These are phyloP conservation scores for Fratercula arctica DNA, from an alignment of 2,797 vertebrate genomes.

Conservation along the genomic window DNA sequence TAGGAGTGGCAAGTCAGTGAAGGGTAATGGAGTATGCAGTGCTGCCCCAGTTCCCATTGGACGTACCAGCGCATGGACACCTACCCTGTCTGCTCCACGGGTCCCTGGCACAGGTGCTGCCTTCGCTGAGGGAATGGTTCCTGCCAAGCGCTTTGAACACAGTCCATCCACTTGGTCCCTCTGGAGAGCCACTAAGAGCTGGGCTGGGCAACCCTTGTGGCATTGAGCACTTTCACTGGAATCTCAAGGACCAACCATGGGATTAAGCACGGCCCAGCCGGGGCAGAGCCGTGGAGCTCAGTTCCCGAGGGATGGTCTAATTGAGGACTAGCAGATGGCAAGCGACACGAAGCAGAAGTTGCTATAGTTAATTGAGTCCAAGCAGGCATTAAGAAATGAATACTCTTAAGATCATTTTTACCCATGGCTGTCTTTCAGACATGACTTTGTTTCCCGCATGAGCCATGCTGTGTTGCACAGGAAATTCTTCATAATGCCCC, in stretches of 20 bases:
- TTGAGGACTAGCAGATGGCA: constrained; percentile 14
- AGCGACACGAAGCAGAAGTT: neutral
- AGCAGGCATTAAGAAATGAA: neutral
- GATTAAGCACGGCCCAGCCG: neutral
- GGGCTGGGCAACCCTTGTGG: neutral
- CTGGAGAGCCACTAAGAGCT: neutral
- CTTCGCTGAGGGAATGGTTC: neutral
- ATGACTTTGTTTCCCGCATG: neutral
- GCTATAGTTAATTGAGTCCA: neutral
- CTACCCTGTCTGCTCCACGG: neutral
- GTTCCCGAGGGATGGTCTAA: neutral
- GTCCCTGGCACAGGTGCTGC: neutral
- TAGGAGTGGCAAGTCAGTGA: neutral
- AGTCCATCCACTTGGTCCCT: neutral
- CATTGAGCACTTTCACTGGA: accelerated
- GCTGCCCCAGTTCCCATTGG: neutral
- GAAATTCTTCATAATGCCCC: neutral
- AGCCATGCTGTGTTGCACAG: neutral
- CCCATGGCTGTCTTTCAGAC: neutral
- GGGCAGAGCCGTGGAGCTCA: neutral
- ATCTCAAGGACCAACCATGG: neutral
- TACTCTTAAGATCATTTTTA: neutral
- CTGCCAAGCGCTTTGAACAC: neutral
- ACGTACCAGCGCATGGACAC: accelerated
- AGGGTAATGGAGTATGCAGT: neutral